Evolutionary conservation across 2,113 vertebrate genomes (phyloP).

Genomic region (Ictalurus furcatus): DNA sequence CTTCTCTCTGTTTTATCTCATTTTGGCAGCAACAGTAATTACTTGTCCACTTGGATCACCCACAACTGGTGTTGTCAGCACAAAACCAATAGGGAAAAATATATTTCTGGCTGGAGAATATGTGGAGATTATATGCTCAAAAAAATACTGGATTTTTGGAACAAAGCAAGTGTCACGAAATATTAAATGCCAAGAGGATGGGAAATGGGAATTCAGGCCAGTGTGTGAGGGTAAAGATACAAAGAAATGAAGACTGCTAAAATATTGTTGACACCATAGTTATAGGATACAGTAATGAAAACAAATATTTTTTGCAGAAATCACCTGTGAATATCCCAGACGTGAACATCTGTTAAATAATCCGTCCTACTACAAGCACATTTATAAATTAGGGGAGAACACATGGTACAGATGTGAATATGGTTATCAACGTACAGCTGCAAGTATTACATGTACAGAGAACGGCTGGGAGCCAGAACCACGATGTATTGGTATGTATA

Average conservation of each 20-base stretch:
- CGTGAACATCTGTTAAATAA: accelerated
- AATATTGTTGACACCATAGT: background rate
- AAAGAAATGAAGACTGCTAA: background rate
- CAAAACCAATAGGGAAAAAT: background rate
- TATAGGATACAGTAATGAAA: background rate
- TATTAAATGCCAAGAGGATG: background rate
- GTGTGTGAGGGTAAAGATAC: constrained; percentile 56
- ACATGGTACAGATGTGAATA: accelerated
- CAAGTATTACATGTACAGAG: constrained; percentile 27
- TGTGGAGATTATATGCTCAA: constrained; percentile 44
- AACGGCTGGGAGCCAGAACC: constrained; percentile 60
- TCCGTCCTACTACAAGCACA: accelerated
- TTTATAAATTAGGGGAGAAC: background rate
- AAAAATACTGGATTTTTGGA: background rate
- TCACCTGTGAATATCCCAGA: background rate
- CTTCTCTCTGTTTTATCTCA: background rate
- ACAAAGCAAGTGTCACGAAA: accelerated
- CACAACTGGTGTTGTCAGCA: background rate
- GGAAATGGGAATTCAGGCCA: constrained; percentile 33
- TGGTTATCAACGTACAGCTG: accelerated
- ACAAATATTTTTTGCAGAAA: constrained; percentile 42
- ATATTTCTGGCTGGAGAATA: constrained; percentile 42
- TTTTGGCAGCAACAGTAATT: constrained; percentile 39
- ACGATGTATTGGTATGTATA: constrained; percentile 60
- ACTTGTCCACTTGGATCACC: constrained; percentile 50